These are phyloP conservation scores for Psylliodes chrysocephalus DNA, from an alignment of 2,888 invertebrate genomes.

Conservation along the genomic window DNA sequence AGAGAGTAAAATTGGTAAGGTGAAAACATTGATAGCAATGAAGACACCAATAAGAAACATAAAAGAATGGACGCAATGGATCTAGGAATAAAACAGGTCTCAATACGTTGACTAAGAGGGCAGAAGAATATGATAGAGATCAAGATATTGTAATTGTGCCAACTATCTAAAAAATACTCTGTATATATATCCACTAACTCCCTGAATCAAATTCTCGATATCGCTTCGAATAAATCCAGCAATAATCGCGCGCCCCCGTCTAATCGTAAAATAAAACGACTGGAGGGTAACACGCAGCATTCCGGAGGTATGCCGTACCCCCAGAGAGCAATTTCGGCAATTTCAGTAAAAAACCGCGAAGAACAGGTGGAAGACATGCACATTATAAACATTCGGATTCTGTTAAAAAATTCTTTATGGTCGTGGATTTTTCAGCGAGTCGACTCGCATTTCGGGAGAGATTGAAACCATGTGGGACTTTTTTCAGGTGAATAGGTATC, in stretches of 20 bases:
- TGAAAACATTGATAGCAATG: too few species aligned
- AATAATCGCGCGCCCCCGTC: conserved; percentile 25
- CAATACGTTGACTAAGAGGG: too few species aligned
- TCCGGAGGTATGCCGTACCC: conserved; percentile 32
- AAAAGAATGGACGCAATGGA: too few species aligned
- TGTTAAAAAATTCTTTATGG: conserved; percentile 58
- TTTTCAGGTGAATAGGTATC: conserved; percentile 42
- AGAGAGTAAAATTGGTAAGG: too few species aligned
- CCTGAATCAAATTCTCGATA: too few species aligned
- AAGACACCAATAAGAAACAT: too few species aligned
- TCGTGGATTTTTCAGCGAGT: conserved; percentile 50
- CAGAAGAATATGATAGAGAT: too few species aligned
- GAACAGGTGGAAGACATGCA: conserved; percentile 60
- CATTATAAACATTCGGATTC: conserved; percentile 59
- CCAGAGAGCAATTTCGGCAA: conserved; percentile 45
- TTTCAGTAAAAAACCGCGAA: conserved; percentile 47
- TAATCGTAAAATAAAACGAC: conserved; percentile 35
- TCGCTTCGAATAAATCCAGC: conserved; percentile 6
- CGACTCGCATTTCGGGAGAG: conserved; percentile 47
- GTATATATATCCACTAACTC: too few species aligned
- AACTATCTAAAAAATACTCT: too few species aligned
- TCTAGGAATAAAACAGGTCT: too few species aligned
- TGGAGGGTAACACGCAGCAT: too few species aligned
- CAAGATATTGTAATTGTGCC: too few species aligned
- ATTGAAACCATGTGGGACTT: conserved; percentile 50